These are phyloP conservation scores for Coptodon rendalli DNA, from an alignment of 2,113 vertebrate genomes.

Conservation along the genomic window DNA sequence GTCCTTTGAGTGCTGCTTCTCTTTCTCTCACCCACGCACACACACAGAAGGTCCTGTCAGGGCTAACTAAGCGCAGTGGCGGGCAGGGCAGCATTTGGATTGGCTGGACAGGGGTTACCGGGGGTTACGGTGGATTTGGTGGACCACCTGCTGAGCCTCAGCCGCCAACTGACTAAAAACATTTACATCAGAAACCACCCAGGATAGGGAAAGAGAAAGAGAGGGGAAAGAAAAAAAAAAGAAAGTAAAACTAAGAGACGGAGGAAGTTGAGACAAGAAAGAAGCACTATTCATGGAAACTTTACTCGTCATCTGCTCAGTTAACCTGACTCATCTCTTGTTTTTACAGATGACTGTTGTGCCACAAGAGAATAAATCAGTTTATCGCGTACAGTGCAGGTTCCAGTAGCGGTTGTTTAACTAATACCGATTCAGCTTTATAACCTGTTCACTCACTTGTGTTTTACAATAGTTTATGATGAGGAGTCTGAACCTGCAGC, in stretches of 20 bases:
- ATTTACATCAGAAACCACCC: slow-evolving; percentile 96
- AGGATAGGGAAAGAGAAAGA: slow-evolving; percentile 52
- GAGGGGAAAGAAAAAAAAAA: not conserved
- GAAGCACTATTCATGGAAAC: not conserved
- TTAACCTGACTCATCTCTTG: not conserved
- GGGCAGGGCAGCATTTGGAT: slow-evolving; percentile 49
- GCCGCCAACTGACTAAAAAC: slow-evolving; percentile 97
- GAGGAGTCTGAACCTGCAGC: slow-evolving; percentile 1
- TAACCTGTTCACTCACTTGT: not conserved
- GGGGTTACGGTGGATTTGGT: slow-evolving; percentile 95
- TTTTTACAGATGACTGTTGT: not conserved
- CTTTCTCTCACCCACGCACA: slow-evolving; percentile 52
- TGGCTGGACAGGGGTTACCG: slow-evolving; percentile 88
- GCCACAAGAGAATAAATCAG: not conserved
- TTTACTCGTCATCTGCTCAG: not conserved
- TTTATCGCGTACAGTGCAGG: not conserved
- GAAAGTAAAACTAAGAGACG: not conserved
- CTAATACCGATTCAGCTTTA: not conserved
- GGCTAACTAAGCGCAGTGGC: slow-evolving; percentile 78
- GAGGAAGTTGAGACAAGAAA: not conserved
- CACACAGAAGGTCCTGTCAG: slow-evolving; percentile 76
- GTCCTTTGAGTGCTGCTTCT: slow-evolving; percentile 71
- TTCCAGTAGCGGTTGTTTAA: not conserved
- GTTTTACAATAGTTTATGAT: not conserved
- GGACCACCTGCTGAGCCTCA: slow-evolving; percentile 96